A percentile compares a stretch with the other conserved stretches of the same genome.
Conservation (phyloP, 92 coral and sea anemone species). For the Heteractis magnifica region DNA sequence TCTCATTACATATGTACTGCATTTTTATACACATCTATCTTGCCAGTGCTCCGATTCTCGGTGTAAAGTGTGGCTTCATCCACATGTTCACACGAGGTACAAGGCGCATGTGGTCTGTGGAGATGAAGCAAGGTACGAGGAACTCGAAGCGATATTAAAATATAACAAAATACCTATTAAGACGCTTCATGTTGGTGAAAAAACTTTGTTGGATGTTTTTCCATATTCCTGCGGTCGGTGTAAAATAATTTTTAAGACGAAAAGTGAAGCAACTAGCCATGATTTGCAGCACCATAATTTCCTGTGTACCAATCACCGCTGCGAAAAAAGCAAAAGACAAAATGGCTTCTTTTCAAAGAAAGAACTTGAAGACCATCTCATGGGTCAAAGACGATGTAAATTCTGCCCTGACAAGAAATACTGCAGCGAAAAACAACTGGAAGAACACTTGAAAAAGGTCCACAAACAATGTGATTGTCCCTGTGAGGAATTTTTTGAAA, state of each 20-base stretch:
- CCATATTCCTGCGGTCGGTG: conserved; percentile 68
- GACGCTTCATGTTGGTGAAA: conserved; percentile 65
- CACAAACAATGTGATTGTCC: conserved; percentile 73
- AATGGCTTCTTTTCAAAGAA: conserved; percentile 76
- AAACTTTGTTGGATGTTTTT: conserved; percentile 70
- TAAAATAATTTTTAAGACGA: conserved; percentile 72
- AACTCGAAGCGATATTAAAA: conserved; percentile 79
- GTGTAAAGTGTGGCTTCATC: conserved; percentile 69
- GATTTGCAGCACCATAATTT: conserved; percentile 71
- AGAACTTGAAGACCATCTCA: conserved; percentile 60
- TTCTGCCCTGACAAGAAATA: conserved; percentile 74
- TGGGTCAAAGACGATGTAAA: conserved; percentile 54
- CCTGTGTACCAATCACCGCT: conserved; percentile 58
- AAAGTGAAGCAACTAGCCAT: conserved; percentile 63
- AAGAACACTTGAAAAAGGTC: conserved; percentile 62
- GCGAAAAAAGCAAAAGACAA: conserved; percentile 80
- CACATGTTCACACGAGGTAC: conserved; percentile 67
- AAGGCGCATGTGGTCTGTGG: conserved; percentile 75
- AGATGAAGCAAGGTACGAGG: conserved; percentile 69
- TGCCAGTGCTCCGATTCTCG: conserved; percentile 60
- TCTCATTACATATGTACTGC: conserved; percentile 68
- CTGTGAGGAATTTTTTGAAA: conserved; percentile 69
- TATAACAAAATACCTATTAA: conserved; percentile 77
- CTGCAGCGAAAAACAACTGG: conserved; percentile 60
- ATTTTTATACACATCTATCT: conserved; percentile 75